Evolutionary conservation across 2,797 vertebrate genomes (phyloP), one percentile per base, ranked within the genome.

Genomic region (Pyrocephalus nanus): DNA sequence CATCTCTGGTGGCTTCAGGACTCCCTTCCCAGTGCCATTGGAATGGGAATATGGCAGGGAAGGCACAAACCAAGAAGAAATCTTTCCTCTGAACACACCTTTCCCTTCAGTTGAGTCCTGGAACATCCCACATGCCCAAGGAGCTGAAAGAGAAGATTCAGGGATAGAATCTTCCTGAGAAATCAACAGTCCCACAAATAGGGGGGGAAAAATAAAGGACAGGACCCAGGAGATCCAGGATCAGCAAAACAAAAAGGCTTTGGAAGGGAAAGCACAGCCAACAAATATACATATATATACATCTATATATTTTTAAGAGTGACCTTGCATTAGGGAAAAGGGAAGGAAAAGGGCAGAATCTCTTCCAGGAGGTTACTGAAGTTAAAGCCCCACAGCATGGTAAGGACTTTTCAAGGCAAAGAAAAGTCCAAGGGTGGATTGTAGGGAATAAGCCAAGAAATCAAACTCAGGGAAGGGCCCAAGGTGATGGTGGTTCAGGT

Each of bases 181-280:
- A 72, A 78, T 14, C 19, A 22, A 8, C 25, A n/a, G 18, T 19
- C 23, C 21, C 20, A 30, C 1, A 2, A 30, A 47, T 42, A 15
- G 1, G 0, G 1, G 4, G 12, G 1, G 0, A 0, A 3, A 10
- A 0, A 40, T 15, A 42, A 0, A 34, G 5, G 30, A 13, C 55
- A 26, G 0, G 12, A 50, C 15, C 14, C 48, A 27, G 50, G 55
- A 65, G 27, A 47, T 18, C 21, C 54, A 47, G 55, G 32, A 20
- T 69, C 15, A 54, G 38, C 45, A 76, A 30, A 79, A 29, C 27
- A 32, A 12, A 34, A 27, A 71, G 6, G 12, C 6, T 38, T 30
- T 18, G 38, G n/a, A 55, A 69, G 50, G 60, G 38, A 69, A 77
- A 87, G 42, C 32, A 70, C 15, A 73, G 66, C 36, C 60, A 58